A percentile compares a stretch with the other conserved stretches of the same genome.
phyloP scores from a whole-genome alignment of 2,888 invertebrate genomes.

The Drosophila fungiperda region DNA sequence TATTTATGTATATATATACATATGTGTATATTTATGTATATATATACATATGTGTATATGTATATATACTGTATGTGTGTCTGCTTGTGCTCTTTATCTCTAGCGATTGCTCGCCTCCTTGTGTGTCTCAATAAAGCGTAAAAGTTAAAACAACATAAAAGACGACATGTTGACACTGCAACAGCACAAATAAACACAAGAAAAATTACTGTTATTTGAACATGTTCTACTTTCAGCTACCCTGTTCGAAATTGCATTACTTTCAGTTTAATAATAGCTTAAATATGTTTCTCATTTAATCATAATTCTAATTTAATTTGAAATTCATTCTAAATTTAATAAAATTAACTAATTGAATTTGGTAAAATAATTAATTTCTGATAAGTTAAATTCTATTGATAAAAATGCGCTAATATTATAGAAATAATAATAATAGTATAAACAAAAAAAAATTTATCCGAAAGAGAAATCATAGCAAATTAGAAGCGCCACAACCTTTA shows the following conservation, averaged over 20 bases:
- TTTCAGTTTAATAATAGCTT: not conserved
- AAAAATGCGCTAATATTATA: not conserved
- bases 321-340: not conserved
- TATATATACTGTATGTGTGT: slow-evolving; percentile 15
- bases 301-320: not conserved
- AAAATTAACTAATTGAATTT: not conserved
- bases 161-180: slow-evolving; percentile 49
- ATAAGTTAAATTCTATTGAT: not conserved
- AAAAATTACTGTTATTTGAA: not conserved
- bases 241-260: not conserved
- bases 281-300: not conserved
- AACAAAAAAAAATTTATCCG: too few species aligned
- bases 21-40: too few species aligned
- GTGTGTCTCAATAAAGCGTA: slow-evolving; percentile 59
- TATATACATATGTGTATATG: slow-evolving; percentile 15
- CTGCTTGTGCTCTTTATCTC: slow-evolving; percentile 26
- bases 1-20: too few species aligned
- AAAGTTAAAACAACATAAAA: slow-evolving; percentile 59
- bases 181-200: slow-evolving; percentile 40
- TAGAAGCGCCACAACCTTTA: not conserved
- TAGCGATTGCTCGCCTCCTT: slow-evolving; percentile 34
- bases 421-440: not conserved
- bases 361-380: not conserved
- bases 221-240: slow-evolving; percentile 7
- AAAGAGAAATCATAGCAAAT: not conserved